Base-by-base conservation (phyloP, 2,113 vertebrate genomes). In the Ammodytes dubius region DNA sequence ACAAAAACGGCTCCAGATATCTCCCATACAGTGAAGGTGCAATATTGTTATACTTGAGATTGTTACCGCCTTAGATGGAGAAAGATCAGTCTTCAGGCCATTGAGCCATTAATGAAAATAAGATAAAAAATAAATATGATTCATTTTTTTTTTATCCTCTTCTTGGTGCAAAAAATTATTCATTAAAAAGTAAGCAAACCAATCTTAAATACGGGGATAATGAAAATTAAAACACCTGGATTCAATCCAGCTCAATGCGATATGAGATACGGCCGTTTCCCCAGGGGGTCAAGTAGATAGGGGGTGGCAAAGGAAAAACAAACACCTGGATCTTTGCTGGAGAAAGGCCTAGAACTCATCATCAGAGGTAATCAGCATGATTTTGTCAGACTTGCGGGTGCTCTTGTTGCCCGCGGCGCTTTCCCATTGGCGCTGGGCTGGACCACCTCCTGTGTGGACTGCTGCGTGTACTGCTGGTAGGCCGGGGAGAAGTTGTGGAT, bases 381-480 rank as follows among this genome's bases (percentile, higher is more conserved):
- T 94, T 87, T 99, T 99, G 92, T 99, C 98, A 1, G 97, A 91
- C 79, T 95, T 97, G 79, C 90, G 94, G 66, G 91, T 91, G 89
- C 77, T 82, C 79, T 92, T 94, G 60, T 58, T 56, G 81, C 73
- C 79, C 74, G 66, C 5, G 74, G 72, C 88, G 81, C 10, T 0
- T 95, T 95, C n/a, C 95, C 95, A 0, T 96, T 96, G 12, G 92
- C 63, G 58, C 91, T 87, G 0, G 95, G 95, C 43, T 6, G 88
- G 50, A 95, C 94, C 70, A 96, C 94, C 75, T 99, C 98, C 39
- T 98, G 96, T 14, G 96, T 99, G 0, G 98, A 96, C 88, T 97
- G 96, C 94, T 97, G 96, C 1, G 96, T 96, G 92, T 98, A 98
- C 89, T 97, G 97, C 91, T 98, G 97, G 92, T 98, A 98, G 0